phyloP scores from a whole-genome alignment of 1,140 invertebrate species.

The Brachionus sp. region DNA sequence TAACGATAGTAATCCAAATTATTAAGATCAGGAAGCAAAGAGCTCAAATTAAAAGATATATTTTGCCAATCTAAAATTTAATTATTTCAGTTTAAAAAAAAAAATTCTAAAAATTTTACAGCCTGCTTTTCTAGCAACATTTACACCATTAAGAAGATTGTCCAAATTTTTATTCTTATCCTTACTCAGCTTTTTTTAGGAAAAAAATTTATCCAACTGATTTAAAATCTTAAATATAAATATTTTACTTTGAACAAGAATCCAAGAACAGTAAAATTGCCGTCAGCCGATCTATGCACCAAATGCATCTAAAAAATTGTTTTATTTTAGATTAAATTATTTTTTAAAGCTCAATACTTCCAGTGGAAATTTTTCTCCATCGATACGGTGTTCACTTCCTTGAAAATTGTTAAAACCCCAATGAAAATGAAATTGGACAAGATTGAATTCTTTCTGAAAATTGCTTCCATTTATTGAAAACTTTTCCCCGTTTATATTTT shows the following conservation, averaged over 20 bases:
- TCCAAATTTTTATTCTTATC: neutral
- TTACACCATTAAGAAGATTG: neutral
- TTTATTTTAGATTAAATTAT: neutral
- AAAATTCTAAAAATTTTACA: neutral
- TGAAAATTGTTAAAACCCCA: conserved; percentile 46
- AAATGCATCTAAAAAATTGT: conserved; percentile 2
- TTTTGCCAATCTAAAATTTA: conserved; percentile 27
- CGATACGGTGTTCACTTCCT: conserved; percentile 21
- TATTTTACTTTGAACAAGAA: conserved; percentile 20
- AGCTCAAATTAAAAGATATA: neutral
- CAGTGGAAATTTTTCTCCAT: conserved; percentile 41
- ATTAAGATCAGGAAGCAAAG: neutral
- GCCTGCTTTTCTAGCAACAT: neutral
- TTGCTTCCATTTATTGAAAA: conserved; percentile 15
- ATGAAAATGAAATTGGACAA: conserved; percentile 46
- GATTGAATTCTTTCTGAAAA: conserved; percentile 7
- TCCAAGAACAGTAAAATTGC: conserved; percentile 30
- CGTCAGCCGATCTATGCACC: conserved; percentile 24
- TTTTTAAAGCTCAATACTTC: neutral
- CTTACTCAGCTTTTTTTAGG: neutral
- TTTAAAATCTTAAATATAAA: neutral
- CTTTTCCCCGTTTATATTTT: neutral
- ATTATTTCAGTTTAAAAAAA: neutral
- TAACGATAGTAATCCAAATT: conserved; percentile 66
- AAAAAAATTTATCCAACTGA: neutral